phyloP scores from a whole-genome alignment of 2,113 vertebrate genomes.

The Casuarius casuarius region DNA sequence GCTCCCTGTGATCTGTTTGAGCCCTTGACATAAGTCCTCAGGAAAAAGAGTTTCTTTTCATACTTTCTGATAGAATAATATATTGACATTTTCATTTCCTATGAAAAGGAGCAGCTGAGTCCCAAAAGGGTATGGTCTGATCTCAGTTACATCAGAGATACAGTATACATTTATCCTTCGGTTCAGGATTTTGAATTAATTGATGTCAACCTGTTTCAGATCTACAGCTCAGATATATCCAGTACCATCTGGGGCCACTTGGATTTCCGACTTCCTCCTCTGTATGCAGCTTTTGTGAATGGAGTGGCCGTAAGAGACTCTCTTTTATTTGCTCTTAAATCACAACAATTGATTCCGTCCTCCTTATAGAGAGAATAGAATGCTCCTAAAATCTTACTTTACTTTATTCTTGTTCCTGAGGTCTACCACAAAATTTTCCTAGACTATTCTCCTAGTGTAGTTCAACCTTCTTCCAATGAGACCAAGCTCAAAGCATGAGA shows the following conservation, averaged over 20 bases:
- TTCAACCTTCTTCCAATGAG: neutral
- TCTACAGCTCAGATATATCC: slow-evolving; percentile 78
- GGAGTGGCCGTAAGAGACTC: slow-evolving; percentile 87
- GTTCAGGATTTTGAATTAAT: neutral
- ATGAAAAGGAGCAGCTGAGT: neutral
- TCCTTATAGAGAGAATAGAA: neutral
- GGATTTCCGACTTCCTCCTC: slow-evolving; percentile 79
- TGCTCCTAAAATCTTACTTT: neutral
- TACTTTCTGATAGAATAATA: neutral
- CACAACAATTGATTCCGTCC: slow-evolving; percentile 9
- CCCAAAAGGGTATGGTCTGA: neutral
- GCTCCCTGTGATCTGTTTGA: neutral
- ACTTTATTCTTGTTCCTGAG: neutral
- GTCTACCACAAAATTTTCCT: neutral
- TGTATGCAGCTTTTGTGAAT: slow-evolving; percentile 91
- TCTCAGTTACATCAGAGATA: neutral
- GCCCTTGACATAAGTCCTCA: neutral
- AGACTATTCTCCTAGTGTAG: neutral
- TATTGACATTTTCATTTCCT: neutral
- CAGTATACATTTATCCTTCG: rapidly evolving
- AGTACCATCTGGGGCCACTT: slow-evolving; percentile 88
- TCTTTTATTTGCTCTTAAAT: slow-evolving; percentile 44
- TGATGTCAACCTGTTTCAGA: slow-evolving; percentile 68
- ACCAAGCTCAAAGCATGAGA: neutral
- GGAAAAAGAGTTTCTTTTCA: neutral